phyloP scores from a whole-genome alignment of 2,797 vertebrate species.

The Sebastes diaconus region DNA sequence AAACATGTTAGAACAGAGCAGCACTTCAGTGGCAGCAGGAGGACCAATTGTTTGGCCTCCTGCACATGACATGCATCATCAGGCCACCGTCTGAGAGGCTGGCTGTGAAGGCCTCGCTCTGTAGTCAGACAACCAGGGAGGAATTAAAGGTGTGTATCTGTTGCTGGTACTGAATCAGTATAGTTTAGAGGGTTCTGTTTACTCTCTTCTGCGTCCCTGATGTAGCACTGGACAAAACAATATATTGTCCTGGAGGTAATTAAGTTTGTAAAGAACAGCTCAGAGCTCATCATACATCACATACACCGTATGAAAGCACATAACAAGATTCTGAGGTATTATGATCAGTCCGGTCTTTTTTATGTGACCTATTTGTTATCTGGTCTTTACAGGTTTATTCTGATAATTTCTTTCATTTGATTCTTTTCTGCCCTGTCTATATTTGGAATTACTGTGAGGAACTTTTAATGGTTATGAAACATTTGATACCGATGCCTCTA shows the following conservation, averaged over 20 bases:
- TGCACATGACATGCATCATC: conserved; percentile 45
- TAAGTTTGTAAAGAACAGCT: background rate
- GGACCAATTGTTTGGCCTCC: conserved; percentile 36
- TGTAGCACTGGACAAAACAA: background rate
- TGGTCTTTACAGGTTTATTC: background rate
- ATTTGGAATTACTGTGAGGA: background rate
- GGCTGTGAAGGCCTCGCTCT: background rate
- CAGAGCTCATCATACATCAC: conserved; percentile 1
- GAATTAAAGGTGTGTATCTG: background rate
- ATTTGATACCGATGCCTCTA: too few relatives aligned
- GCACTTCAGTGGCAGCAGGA: conserved; percentile 6
- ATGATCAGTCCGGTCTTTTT: background rate
- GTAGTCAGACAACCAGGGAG: background rate
- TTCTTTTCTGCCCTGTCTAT: background rate
- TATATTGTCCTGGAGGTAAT: background rate
- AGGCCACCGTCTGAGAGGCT: conserved; percentile 34
- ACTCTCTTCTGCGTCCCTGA: background rate
- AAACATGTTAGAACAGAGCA: conserved; percentile 42
- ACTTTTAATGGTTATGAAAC: background rate
- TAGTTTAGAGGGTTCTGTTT: background rate
- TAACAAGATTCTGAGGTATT: conserved; percentile 14
- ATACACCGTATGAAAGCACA: background rate
- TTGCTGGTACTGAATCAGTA: background rate
- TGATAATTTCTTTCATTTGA: background rate
- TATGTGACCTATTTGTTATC: background rate